Evolutionary conservation across 1,140 invertebrate genomes (phyloP).

Genomic region (Heliconius hermathena): DNA sequence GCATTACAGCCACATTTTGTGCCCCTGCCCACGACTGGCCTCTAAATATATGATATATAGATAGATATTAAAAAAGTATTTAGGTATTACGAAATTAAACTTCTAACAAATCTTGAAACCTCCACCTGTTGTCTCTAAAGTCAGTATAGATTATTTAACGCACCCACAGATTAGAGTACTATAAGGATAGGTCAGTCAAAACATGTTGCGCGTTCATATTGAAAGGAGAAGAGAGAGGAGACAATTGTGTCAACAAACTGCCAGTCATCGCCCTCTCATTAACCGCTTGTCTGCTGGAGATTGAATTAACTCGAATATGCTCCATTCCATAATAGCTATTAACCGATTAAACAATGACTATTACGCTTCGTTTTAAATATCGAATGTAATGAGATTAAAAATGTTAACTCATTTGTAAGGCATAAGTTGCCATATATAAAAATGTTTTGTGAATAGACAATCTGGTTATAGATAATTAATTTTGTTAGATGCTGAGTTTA

Average conservation of each 20-base stretch:
- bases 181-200: slow-evolving; percentile 33
- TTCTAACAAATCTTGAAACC: background rate
- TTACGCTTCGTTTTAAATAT: slow-evolving; percentile 38
- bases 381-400: slow-evolving; percentile 33
- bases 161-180: slow-evolving; percentile 32
- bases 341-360: slow-evolving; percentile 47
- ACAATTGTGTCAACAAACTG: slow-evolving; percentile 40
- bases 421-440: slow-evolving; percentile 11
- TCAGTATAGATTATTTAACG: slow-evolving; percentile 26
- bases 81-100: background rate
- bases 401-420: slow-evolving; percentile 14
- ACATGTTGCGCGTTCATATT: slow-evolving; percentile 37
- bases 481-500: background rate
- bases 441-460: background rate
- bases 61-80: background rate
- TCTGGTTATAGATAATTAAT: background rate
- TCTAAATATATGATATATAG: too few relatives aligned
- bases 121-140: background rate
- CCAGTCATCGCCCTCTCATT: slow-evolving; percentile 50
- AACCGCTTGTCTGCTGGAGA: slow-evolving; percentile 46
- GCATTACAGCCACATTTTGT: too few relatives aligned
- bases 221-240: slow-evolving; percentile 23
- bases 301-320: slow-evolving; percentile 50
- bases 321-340: slow-evolving; percentile 45
- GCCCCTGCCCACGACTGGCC: too few relatives aligned